These are phyloP conservation scores for Nibea albiflora DNA, from an alignment of 2,113 vertebrate genomes.

Conservation along the genomic window DNA sequence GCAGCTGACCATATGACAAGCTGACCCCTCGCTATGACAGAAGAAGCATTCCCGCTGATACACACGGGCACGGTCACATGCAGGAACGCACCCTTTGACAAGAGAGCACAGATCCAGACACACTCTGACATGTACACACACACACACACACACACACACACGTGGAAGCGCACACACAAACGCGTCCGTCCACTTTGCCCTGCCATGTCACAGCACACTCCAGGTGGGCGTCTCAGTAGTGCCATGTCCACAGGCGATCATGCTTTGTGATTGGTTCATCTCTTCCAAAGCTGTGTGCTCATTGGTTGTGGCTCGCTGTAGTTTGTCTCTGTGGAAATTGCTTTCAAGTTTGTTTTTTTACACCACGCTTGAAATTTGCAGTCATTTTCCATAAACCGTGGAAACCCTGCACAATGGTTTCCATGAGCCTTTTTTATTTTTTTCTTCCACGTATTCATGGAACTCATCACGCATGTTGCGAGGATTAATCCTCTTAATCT, in stretches of 20 bases:
- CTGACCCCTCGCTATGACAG: conserved; percentile 70
- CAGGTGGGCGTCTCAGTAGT: conserved; percentile 64
- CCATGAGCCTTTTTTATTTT: conserved; percentile 10
- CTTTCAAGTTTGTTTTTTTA: conserved; percentile 25
- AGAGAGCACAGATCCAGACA: conserved; percentile 59
- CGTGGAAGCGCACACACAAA: conserved; percentile 20
- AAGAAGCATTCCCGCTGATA: conserved; percentile 60
- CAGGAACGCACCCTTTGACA: conserved; percentile 56
- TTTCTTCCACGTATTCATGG: conserved; percentile 54
- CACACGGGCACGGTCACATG: conserved; percentile 53
- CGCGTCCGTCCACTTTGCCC: conserved; percentile 41
- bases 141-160: conserved; percentile 26
- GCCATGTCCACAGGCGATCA: conserved; percentile 61
- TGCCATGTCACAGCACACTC: conserved; percentile 55
- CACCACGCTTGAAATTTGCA: conserved; percentile 24
- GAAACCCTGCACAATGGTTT: conserved; percentile 33
- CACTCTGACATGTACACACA: conserved; percentile 43
- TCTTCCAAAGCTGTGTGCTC: conserved; percentile 30
- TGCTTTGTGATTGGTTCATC: conserved; percentile 58
- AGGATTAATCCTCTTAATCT: conserved; percentile 74
- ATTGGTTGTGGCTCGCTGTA: conserved; percentile 51
- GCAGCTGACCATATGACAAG: conserved; percentile 73
- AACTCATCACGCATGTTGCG: conserved; percentile 63
- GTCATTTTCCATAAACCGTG: conserved; percentile 16
- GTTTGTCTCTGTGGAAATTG: conserved; percentile 68